A percentile compares a stretch with the other conserved stretches of the same genome.
phyloP scores from a whole-genome alignment of 2,888 invertebrate species.

The Mesorhabditis spiculigera region DNA sequence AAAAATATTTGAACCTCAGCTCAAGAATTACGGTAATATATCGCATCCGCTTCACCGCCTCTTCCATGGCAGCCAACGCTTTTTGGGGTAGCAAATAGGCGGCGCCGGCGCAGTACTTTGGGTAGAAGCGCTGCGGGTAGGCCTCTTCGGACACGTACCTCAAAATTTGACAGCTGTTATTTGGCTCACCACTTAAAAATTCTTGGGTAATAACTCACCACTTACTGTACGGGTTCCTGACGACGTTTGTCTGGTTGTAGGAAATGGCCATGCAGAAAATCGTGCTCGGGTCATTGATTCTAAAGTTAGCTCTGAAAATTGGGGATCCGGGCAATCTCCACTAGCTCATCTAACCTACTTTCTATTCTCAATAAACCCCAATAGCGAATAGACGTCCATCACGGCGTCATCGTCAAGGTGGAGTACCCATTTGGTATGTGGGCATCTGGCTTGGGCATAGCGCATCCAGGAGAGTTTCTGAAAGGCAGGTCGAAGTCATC shows the following conservation, averaged over 20 bases:
- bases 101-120: neutral
- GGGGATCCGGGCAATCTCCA: too few relatives aligned
- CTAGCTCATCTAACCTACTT: neutral
- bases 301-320: too few relatives aligned
- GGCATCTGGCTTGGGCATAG: neutral
- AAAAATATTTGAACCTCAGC: neutral
- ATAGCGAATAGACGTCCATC: neutral
- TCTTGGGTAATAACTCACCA: neutral
- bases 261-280: neutral
- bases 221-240: constrained; percentile 6
- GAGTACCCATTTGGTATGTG: neutral
- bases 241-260: neutral
- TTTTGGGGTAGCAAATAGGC: neutral
- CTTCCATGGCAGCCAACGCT: neutral
- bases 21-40: neutral
- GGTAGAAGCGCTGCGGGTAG: neutral
- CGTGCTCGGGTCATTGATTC: neutral
- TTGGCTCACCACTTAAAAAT: neutral
- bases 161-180: neutral
- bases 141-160: neutral
- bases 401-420: neutral
- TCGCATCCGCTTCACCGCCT: neutral
- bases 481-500: neutral
- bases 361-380: neutral
- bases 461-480: constrained; percentile 2